These are phyloP conservation scores for human (Homo sapiens) DNA, from an alignment of 2,113 vertebrate genomes.

Conservation along the genomic window DNA sequence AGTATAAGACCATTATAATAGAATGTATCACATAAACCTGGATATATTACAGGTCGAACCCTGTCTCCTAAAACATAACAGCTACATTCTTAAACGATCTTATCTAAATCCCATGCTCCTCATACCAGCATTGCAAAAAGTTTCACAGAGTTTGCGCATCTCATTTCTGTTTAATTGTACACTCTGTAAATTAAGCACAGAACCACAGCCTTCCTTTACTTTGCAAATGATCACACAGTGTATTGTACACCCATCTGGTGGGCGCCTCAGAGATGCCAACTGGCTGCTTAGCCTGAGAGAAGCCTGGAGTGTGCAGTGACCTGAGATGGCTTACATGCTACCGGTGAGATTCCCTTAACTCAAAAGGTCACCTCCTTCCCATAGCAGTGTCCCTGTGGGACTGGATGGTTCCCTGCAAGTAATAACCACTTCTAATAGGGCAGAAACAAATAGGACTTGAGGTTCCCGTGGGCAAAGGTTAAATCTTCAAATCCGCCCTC, in stretches of 20 bases:
- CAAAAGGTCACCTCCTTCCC: neutral
- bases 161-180: neutral
- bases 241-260: neutral
- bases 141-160: neutral
- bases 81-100: neutral
- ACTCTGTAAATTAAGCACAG: neutral
- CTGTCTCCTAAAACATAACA: conserved; percentile 51
- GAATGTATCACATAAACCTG: conserved; percentile 40
- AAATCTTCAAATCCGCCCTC: neutral
- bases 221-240: neutral
- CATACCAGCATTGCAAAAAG: neutral
- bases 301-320: neutral
- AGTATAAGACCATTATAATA: conserved; percentile 26
- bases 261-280: no score
- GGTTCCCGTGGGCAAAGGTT: neutral
- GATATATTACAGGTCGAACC: conserved; percentile 25
- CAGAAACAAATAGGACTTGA: neutral
- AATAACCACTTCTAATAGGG: neutral
- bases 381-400: neutral
- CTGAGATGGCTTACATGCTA: neutral
- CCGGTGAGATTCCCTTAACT: neutral
- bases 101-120: neutral
- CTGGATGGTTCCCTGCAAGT: neutral
- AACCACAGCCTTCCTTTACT: neutral
- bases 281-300: neutral